Base-by-base conservation (phyloP, 64 coral and sea anemone genomes). In the Hydrozoanthus tunicans region DNA sequence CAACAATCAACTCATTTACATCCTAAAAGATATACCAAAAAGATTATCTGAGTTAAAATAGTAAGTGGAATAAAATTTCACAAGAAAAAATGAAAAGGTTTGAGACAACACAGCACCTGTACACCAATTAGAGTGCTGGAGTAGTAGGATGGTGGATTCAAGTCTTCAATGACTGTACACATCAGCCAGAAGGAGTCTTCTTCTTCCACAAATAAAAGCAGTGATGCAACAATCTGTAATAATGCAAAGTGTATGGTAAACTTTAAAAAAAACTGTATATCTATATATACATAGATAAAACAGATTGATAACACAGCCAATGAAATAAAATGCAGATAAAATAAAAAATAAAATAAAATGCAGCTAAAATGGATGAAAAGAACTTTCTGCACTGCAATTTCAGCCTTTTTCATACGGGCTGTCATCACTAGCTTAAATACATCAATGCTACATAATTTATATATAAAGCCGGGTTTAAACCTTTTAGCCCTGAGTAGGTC, bases 121-220 rank as follows among this genome's bases (percentile, higher is more conserved):
- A 99, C 97, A 78, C 97, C 97, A 88, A 99, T 99, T 55, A 99
- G 80, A 79, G 97, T 99, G 58, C 90, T 99, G 55, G 97, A 96
- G 52, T 93, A 99, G 76, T 99, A 99, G 0, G 97, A 99, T 32
- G 97, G 94, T 25, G 97, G 97, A n/a, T 93, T 93, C 51, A 99
- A 90, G 69, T 99, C 97, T 62, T 99, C 97, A 67, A 99, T 93
- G 53, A 99, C 51, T 17, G 94, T 99, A 85, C 92, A 90, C 97
- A 94, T 99, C 90, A 99, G 79, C 97, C 97, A 99, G 75, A 99
- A 99, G 6, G 97, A 85, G 79, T 99, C 94, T 72, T 99, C 97
- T 26, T 99, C 97, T 86, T 99, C 97, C 51, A 99, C 92, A 99
- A 99, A 99, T 43, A 99, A 78, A 55, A 99, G 77, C 27, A 99